Evolutionary conservation across 2,113 vertebrate species (phyloP).

Genomic region (Triplophysa tibetana): DNA sequence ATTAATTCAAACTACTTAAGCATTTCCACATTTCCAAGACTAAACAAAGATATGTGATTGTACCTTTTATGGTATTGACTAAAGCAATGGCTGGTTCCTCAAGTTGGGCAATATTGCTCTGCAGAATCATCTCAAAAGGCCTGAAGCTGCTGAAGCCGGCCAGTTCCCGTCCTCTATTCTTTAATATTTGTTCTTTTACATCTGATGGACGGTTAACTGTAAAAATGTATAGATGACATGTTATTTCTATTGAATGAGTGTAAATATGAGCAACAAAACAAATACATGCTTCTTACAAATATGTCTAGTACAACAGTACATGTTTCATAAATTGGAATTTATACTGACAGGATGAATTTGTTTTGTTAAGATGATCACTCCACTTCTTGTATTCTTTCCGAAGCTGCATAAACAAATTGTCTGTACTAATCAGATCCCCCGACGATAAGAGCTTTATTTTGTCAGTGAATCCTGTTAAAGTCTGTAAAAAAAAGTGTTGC

Average conservation of each 20-base stretch:
- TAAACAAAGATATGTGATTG: neutral
- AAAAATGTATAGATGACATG: too few relatives aligned
- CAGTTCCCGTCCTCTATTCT: slow-evolving; percentile 54
- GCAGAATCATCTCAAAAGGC: slow-evolving; percentile 54
- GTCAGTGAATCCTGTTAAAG: slow-evolving; percentile 45
- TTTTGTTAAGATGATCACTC: slow-evolving; percentile 45
- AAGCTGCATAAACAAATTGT: slow-evolving; percentile 51
- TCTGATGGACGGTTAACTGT: neutral
- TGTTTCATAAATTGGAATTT: neutral
- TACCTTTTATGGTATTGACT: slow-evolving; percentile 49
- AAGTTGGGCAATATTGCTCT: slow-evolving; percentile 41
- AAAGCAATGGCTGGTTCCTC: slow-evolving; percentile 39
- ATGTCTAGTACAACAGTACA: neutral
- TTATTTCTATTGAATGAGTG: too few relatives aligned
- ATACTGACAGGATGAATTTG: slow-evolving; percentile 47
- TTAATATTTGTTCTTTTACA: neutral
- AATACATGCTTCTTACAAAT: neutral
- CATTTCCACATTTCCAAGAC: neutral
- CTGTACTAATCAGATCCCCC: slow-evolving; percentile 17
- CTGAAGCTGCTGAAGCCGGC: slow-evolving; percentile 52
- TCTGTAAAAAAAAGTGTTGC: slow-evolving; percentile 34
- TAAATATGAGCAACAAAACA: neutral
- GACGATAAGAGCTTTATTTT: slow-evolving; percentile 37
- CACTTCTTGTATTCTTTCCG: slow-evolving; percentile 48
- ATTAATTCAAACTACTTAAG: neutral